These are phyloP conservation scores for Troides aeacus DNA, from an alignment of 2,888 invertebrate species.

Conservation along the genomic window DNA sequence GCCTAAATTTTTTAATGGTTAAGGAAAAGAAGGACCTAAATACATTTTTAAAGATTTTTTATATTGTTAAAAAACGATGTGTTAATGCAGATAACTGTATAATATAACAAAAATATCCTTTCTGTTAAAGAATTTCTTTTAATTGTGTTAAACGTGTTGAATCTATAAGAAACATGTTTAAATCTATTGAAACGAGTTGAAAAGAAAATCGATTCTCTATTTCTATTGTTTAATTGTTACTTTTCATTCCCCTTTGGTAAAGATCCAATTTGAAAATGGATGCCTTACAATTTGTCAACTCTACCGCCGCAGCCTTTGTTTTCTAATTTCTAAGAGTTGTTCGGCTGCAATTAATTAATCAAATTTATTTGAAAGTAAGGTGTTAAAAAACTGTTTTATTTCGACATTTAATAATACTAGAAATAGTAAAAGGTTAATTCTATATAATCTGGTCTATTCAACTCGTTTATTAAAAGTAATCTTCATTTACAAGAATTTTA, in stretches of 20 bases:
- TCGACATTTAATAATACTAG: background rate
- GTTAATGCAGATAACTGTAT: background rate
- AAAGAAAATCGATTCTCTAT: slow-evolving; percentile 1
- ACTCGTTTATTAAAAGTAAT: no score
- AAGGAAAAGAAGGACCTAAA: background rate
- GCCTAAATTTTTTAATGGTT: background rate
- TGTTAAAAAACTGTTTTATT: no score
- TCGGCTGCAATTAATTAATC: background rate
- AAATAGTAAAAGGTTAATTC: background rate
- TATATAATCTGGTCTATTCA: no score
- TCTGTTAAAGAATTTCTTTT: background rate
- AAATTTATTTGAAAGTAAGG: background rate
- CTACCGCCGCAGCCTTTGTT: background rate
- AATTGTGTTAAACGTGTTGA: background rate
- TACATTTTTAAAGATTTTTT: background rate
- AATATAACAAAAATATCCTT: background rate
- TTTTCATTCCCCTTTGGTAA: slow-evolving; percentile 1
- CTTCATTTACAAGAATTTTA: no score
- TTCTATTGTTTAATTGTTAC: slow-evolving; percentile 1
- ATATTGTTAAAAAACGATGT: background rate
- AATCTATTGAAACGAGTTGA: background rate
- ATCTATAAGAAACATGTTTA: background rate
- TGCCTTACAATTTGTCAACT: slow-evolving; percentile 1
- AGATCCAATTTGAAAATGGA: slow-evolving; percentile 1
- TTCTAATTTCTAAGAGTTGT: slow-evolving; percentile 12